Evolutionary conservation across 2,113 vertebrate species (phyloP).

Genomic region (Ictalurus punctatus): DNA sequence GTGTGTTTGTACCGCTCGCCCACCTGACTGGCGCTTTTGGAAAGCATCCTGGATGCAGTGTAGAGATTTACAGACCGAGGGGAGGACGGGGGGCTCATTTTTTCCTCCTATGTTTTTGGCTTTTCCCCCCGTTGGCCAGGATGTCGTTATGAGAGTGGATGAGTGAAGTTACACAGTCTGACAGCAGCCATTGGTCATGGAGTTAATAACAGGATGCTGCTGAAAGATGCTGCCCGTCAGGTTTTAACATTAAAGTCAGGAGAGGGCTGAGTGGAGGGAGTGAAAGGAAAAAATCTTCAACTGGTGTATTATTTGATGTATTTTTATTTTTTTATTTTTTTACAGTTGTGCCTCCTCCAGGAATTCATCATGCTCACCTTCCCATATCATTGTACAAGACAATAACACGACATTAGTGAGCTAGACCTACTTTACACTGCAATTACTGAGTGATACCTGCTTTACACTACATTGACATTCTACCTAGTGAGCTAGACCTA

Average conservation of each 20-base stretch:
- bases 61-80: constrained; percentile 63
- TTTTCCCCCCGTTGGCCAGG: constrained; percentile 59
- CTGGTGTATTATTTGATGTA: not conserved
- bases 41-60: constrained; percentile 63
- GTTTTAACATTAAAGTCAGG: not conserved
- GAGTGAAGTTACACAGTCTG: constrained; percentile 75
- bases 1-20: not conserved
- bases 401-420: not conserved
- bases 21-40: constrained; percentile 29
- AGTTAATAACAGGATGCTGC: constrained; percentile 70
- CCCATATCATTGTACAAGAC: not conserved
- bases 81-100: not conserved
- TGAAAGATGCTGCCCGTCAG: constrained; percentile 32
- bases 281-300: not conserved
- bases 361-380: constrained; percentile 12
- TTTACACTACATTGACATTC: not conserved
- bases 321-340: not conserved
- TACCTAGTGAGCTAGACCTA: not conserved
- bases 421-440: not conserved
- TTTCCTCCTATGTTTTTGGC: constrained; percentile 37
- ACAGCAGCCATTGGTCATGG: constrained; percentile 77
- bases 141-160: constrained; percentile 77
- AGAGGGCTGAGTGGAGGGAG: not conserved
- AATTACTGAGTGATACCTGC: not conserved
- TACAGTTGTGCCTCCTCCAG: not conserved